Evolutionary conservation across 2,888 invertebrate genomes (phyloP), one percentile per base, ranked within the genome.

Genomic region (Hipparchia sbordonii): DNA sequence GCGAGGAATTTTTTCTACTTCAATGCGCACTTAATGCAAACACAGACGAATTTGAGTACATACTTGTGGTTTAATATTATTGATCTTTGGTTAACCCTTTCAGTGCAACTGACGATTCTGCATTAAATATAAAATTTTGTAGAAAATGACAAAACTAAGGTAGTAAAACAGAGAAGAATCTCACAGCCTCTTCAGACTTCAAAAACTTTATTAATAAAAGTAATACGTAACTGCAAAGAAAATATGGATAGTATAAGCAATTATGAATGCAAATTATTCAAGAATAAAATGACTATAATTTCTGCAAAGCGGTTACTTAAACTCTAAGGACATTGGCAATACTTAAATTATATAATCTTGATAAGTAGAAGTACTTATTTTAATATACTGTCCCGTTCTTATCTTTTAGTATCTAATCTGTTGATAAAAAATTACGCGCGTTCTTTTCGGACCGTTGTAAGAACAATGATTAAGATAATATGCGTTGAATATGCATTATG

Each of bases 321-420:
- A 33, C 59, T 61, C 7, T 45, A 10, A 12, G 12, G 60, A n/a
- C 45, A 61, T 61, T 39, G 23, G 23, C 57, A 61, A 45, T 61
- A 12, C 45, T n/a, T 23, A 63, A 51, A 63, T 63, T 48, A 63
- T 62, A 13, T 62, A 13, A 46, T 62, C 13, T 13, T 8, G 46
- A 62, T 13, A 13, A 62, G 8, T 62, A 13, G 46, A 13, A 48
- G 8, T 12, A 39, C 39, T 45, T 65, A 65, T 63, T 48, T 48
- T 7, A 23, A 63, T 13, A 62, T 8, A 13, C 2, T 63, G 8
- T 52, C 52, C 33, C 65, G 65, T 52, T 12, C 23, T 7, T 65
- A 65, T 65, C 62, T 62, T 39, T 62, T 48, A 62, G 10, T 65
- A 52, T 65, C 23, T 51, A 52, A 65, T 52, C 33, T 52, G 51